Conservation (phyloP, 2,888 invertebrate genomes). For the Scotopteryx bipunctaria region DNA sequence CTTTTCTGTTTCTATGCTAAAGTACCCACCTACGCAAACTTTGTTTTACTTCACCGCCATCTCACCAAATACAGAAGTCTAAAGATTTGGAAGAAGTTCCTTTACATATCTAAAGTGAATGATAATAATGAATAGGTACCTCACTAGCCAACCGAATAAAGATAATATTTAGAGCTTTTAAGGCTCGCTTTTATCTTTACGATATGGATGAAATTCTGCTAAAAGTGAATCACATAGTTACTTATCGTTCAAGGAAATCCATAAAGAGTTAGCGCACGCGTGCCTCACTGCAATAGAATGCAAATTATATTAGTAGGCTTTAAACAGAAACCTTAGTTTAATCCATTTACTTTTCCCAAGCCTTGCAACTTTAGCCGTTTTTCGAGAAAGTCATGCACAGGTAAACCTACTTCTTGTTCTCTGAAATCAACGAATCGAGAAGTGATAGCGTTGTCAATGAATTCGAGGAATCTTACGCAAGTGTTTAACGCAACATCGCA, state of each 20-base stretch:
- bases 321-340: neutral
- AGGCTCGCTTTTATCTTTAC: too few species aligned
- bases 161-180: too few species aligned
- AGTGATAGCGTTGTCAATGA: constrained; percentile 16
- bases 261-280: neutral
- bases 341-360: neutral
- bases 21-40: too few species aligned
- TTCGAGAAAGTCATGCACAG: neutral
- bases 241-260: neutral
- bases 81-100: too few species aligned
- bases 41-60: too few species aligned
- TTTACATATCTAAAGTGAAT: too few species aligned
- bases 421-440: constrained; percentile 26
- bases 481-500: constrained; percentile 15
- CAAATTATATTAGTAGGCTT: too few species aligned
- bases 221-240: neutral
- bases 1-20: too few species aligned
- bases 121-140: too few species aligned
- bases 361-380: neutral
- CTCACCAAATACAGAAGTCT: too few species aligned
- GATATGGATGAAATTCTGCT: too few species aligned
- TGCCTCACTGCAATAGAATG: neutral
- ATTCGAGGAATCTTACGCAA: constrained; percentile 30
- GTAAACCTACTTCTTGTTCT: constrained; percentile 6
- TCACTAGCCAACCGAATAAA: too few species aligned